phyloP scores from a whole-genome alignment of 2,888 invertebrate species.

The Molanna angustata region DNA sequence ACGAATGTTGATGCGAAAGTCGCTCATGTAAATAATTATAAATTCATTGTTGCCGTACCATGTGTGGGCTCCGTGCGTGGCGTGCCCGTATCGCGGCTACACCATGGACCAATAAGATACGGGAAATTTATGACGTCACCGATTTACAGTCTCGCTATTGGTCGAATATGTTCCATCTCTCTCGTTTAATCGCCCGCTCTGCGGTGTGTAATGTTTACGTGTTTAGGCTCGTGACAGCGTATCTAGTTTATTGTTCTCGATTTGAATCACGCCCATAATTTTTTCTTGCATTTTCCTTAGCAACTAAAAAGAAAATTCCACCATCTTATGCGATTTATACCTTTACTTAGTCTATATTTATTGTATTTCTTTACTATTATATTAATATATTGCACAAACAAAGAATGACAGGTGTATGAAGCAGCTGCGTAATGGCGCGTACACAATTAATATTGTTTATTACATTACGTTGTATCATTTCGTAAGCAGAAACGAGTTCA shows the following conservation, averaged over 20 bases:
- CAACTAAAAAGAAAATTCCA: too few relatives aligned
- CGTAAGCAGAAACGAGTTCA: too few relatives aligned
- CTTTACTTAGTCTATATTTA: background rate
- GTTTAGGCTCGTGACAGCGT: slow-evolving; percentile 30
- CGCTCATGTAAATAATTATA: slow-evolving; percentile 22
- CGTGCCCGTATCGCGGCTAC: slow-evolving; percentile 19
- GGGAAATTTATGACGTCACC: slow-evolving; percentile 24
- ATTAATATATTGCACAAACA: background rate
- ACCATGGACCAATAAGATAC: slow-evolving; percentile 16
- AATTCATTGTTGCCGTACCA: slow-evolving; percentile 12
- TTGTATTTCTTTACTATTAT: background rate
- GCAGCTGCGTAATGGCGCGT: slow-evolving; percentile 9
- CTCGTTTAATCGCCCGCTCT: slow-evolving; percentile 24
- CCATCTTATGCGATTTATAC: too few relatives aligned
- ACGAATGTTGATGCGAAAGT: slow-evolving; percentile 9
- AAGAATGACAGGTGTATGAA: slow-evolving; percentile 12
- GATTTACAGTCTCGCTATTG: slow-evolving; percentile 15
- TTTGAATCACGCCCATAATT: slow-evolving; percentile 18
- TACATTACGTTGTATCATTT: too few relatives aligned
- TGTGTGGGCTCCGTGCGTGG: slow-evolving; percentile 21
- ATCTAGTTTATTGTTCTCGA: slow-evolving; percentile 22
- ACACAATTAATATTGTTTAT: slow-evolving; percentile 2
- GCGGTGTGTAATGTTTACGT: slow-evolving; percentile 29
- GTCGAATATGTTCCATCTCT: slow-evolving; percentile 25
- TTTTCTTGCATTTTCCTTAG: background rate